Base-by-base conservation (phyloP, 2,113 vertebrate genomes). In the Casuarius casuarius region DNA sequence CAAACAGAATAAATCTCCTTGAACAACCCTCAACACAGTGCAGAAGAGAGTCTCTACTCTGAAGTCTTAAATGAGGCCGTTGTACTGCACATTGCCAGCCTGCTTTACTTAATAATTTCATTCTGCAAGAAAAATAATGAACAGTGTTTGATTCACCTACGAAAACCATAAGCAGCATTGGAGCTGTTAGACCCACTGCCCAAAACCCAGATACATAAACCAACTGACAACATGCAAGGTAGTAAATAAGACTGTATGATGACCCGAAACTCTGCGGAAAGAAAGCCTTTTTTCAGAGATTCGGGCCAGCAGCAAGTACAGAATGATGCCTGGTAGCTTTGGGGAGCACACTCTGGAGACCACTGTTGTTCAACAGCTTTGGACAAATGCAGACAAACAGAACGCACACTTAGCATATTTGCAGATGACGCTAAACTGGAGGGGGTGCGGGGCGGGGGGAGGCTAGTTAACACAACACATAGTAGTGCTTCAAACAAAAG, bases 371-470 rank as follows among this genome's bases (percentile, higher is more conserved):
- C 33, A 89, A 35, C 3, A 42, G 31, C 31, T 62, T 90, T 8
- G 6, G n/a, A 80, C 29, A 54, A 38, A 67, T 44, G 42, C 0
- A 0, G 7, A 22, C 26, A 33, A 22, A 25, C 1, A 79, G 17
- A 80, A 51, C 13, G 75, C 20, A 5, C 7, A 11, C 13, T 56
- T 25, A 76, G 15, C 52, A 68, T 6, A 44, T 35, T 46, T 70
- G 15, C 49, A 61, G 48, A 7, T 73, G 49, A 61, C n/a, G 22
- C 5, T n/a, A 22, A 56, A 51, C 2, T 11, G 29, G 56, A 19
- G 38, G 20, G 11, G 12, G 10, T 38, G 8, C 38, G 38, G 44
- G 79, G 26, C n/a, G 0, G 0, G 46, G 73, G 12, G 6, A 12
- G 25, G 21, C 29, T 2, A 85, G 31, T 58, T 49, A 79, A 38